Evolutionary conservation across 2,113 vertebrate genomes (phyloP).

Genomic region (Oreocharis arfaki): DNA sequence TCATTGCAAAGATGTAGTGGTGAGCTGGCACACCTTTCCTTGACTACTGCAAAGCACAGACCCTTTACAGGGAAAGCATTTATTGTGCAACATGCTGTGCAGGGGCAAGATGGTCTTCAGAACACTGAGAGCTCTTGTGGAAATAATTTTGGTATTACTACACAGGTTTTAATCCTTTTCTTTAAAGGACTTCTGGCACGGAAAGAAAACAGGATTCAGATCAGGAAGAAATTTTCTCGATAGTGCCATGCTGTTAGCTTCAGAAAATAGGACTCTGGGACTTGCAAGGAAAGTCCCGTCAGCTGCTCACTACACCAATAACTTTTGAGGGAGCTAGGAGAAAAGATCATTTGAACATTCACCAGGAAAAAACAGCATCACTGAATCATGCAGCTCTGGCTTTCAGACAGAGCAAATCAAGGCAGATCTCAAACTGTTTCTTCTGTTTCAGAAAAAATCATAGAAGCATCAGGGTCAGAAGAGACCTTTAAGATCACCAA

Average conservation of each 20-base stretch:
- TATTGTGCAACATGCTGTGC: accelerated
- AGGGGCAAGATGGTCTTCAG: neutral
- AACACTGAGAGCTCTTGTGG: neutral
- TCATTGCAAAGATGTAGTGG: neutral
- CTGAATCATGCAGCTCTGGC: neutral
- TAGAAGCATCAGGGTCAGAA: neutral
- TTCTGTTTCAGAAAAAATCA: neutral
- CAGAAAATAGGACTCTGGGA: neutral
- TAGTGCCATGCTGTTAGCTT: neutral
- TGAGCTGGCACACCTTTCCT: neutral
- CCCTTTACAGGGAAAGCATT: neutral
- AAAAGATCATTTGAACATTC: neutral
- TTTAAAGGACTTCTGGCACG: neutral
- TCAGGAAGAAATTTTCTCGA: neutral
- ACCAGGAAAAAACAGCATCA: neutral
- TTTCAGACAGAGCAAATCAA: neutral
- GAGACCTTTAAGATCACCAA: neutral
- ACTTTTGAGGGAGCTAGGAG: neutral
- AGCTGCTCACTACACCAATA: neutral
- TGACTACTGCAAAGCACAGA: neutral
- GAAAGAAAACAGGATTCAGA: neutral
- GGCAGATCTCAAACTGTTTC: neutral
- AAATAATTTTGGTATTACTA: neutral
- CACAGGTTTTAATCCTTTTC: neutral
- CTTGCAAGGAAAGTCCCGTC: neutral